Evolutionary conservation across 2,888 invertebrate genomes (phyloP).

Genomic region (Sphaerophoria rueppellii): DNA sequence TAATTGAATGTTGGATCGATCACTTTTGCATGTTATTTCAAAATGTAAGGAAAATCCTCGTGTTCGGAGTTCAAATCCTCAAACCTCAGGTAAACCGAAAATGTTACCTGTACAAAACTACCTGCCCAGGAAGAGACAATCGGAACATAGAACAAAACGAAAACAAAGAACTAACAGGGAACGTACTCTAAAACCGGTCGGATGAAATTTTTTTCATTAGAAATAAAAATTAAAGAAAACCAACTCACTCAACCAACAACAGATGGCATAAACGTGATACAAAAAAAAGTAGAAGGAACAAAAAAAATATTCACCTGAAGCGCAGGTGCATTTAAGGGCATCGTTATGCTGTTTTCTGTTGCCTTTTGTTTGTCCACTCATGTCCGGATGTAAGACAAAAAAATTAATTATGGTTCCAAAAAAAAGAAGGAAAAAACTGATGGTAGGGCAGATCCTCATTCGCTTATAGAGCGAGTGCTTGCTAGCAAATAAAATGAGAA

Average conservation of each 20-base stretch:
- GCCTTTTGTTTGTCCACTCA: slow-evolving; percentile 44
- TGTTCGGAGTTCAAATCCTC: background rate
- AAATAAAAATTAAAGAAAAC: slow-evolving; percentile 13
- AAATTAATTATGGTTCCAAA: background rate
- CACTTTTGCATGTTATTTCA: too few relatives aligned
- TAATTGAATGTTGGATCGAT: too few relatives aligned
- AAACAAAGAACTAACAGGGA: slow-evolving; percentile 11
- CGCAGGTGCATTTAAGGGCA: slow-evolving; percentile 61
- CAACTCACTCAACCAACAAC: slow-evolving; percentile 2
- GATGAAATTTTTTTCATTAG: slow-evolving; percentile 30
- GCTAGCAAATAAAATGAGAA: background rate
- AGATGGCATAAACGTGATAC: slow-evolving; percentile 44
- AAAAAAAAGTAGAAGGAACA: slow-evolving; percentile 29
- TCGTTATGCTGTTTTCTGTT: slow-evolving; percentile 35
- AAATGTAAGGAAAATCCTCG: too few relatives aligned
- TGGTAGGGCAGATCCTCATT: background rate
- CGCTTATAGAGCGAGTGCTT: background rate
- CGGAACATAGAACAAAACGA: background rate
- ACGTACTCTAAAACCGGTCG: slow-evolving; percentile 43
- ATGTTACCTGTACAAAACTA: slow-evolving; percentile 3
- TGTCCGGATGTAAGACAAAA: slow-evolving; percentile 57
- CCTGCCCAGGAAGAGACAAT: slow-evolving; percentile 22
- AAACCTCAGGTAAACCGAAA: background rate
- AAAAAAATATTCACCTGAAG: slow-evolving; percentile 35
- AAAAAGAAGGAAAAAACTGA: background rate